phyloP scores from a whole-genome alignment of 2,797 vertebrate species.

The Crenuchus spilurus region DNA sequence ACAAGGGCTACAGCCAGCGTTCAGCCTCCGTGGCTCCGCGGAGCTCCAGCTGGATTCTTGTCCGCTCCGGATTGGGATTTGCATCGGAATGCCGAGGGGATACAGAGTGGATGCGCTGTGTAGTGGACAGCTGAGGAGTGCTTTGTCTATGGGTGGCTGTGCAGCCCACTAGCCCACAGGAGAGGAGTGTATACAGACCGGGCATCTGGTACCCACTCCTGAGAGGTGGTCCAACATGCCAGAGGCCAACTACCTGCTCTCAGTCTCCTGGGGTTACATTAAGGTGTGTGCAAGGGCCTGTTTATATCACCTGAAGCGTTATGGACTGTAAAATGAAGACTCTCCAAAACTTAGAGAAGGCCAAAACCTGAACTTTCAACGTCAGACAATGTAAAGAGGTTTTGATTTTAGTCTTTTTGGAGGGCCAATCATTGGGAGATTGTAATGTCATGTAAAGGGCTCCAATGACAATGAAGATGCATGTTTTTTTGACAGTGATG shows the following conservation, averaged over 20 bases:
- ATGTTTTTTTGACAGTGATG: background rate
- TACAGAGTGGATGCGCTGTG: constrained; percentile 32
- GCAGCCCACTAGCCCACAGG: background rate
- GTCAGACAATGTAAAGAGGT: too few relatives aligned
- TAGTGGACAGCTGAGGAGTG: constrained; percentile 61
- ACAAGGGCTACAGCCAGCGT: background rate
- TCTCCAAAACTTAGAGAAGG: too few relatives aligned
- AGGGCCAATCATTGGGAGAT: too few relatives aligned
- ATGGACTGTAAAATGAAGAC: background rate
- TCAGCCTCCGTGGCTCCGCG: constrained; percentile 45
- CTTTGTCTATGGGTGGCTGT: background rate
- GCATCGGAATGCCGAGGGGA: background rate
- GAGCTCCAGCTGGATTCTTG: constrained; percentile 59
- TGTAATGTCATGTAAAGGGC: too few relatives aligned
- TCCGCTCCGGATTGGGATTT: background rate
- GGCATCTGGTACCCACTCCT: constrained; percentile 47
- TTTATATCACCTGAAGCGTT: background rate
- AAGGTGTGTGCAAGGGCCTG: constrained; percentile 85
- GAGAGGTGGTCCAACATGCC: constrained; percentile 81
- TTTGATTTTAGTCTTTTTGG: too few relatives aligned
- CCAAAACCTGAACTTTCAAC: too few relatives aligned
- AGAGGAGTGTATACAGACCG: background rate
- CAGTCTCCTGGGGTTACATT: constrained; percentile 96
- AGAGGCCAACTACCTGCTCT: constrained; percentile 94
- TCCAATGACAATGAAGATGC: too few relatives aligned